Percentiles rank a stretch among this genome's conserved stretches.
These are phyloP conservation scores for Trogon surrucura DNA, from an alignment of 2,113 vertebrate species.

Conservation along the genomic window DNA sequence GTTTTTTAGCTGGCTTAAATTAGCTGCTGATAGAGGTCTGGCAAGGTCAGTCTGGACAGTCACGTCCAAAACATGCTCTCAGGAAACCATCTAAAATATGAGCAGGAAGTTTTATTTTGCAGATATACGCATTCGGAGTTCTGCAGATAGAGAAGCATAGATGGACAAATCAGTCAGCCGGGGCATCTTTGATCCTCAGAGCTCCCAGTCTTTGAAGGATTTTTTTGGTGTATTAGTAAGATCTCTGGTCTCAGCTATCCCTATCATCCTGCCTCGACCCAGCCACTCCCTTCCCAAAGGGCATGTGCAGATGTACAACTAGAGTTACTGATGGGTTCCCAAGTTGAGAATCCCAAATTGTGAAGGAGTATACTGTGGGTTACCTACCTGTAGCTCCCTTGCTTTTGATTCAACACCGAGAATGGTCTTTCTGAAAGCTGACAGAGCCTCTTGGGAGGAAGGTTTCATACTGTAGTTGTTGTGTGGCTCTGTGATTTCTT, in stretches of 20 bases:
- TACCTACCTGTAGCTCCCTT: not conserved
- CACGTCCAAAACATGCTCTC: not conserved
- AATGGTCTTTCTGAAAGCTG: not conserved
- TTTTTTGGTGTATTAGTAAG: not conserved
- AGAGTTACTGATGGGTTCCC: not conserved
- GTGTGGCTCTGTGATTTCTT: not conserved
- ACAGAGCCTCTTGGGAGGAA: not conserved
- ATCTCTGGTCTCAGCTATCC: not conserved
- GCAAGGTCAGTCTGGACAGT: not conserved
- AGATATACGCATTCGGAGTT: not conserved
- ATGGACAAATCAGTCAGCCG: not conserved
- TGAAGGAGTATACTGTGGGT: not conserved
- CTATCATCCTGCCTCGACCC: conserved; percentile 9
- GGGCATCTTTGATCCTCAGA: conserved; percentile 9
- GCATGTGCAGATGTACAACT: not conserved
- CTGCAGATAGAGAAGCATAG: not conserved
- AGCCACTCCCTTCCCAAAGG: not conserved
- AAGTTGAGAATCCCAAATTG: conserved; percentile 14
- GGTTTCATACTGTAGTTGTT: not conserved
- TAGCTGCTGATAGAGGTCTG: not conserved
- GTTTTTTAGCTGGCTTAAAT: not conserved
- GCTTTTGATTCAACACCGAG: not conserved
- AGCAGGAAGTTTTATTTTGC: conserved; percentile 32
- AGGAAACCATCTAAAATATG: not conserved
- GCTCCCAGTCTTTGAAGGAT: not conserved